Evolutionary conservation across 2,797 vertebrate genomes (phyloP).

Genomic region (Cossypha heuglini): DNA sequence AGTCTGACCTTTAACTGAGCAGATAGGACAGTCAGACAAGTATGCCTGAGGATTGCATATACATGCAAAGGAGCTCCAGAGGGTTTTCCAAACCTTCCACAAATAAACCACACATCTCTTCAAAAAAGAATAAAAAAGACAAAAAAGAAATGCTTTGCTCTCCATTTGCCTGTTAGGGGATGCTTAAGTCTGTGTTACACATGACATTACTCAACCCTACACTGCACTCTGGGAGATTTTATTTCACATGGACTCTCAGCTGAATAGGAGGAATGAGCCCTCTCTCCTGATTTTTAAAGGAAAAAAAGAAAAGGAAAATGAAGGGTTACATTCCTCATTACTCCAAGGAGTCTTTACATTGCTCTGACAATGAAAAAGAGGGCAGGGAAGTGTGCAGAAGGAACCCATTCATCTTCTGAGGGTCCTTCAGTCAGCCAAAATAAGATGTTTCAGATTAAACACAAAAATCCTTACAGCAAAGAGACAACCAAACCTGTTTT

Average conservation of each 20-base stretch:
- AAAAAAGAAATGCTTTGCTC: not conserved
- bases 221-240: not conserved
- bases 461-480: not conserved
- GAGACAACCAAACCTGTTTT: not conserved
- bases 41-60: not conserved
- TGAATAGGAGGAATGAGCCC: not conserved
- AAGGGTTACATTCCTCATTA: not conserved
- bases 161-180: not conserved
- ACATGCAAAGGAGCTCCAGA: not conserved
- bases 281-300: not conserved
- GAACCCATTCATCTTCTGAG: conserved; percentile 1
- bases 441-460: not conserved
- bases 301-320: not conserved
- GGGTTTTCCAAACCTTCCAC: conserved; percentile 3
- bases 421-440: not conserved
- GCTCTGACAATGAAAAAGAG: not conserved
- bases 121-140: not conserved
- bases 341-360: not conserved
- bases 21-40: conserved; percentile 15
- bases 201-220: conserved; percentile 12
- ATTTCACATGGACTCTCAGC: not conserved
- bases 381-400: not conserved
- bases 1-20: conserved; percentile 44
- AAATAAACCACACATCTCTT: not conserved
- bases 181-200: not conserved